These are phyloP conservation scores for Lagria hirta DNA, from an alignment of 2,888 invertebrate genomes.

Conservation along the genomic window DNA sequence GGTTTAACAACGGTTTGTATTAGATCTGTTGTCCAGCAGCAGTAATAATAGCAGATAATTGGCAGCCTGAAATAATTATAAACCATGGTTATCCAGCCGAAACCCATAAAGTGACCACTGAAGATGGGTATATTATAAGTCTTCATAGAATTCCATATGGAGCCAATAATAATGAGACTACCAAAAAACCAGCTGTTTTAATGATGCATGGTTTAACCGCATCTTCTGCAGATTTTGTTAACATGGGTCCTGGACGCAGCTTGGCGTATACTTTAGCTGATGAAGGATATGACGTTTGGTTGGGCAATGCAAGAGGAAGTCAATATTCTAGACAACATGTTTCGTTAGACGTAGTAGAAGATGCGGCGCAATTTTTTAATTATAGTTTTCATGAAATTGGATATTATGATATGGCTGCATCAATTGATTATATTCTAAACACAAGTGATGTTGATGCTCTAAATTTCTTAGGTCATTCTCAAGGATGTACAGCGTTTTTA, in stretches of 20 bases:
- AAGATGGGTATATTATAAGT: constrained; percentile 58
- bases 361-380: constrained; percentile 3
- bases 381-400: constrained; percentile 16
- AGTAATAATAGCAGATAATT: no score
- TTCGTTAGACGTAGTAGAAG: neutral
- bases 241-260: constrained; percentile 8
- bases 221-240: constrained; percentile 57
- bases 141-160: constrained; percentile 58
- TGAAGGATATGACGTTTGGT: constrained; percentile 43
- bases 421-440: constrained; percentile 1
- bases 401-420: constrained; percentile 2
- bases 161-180: neutral
- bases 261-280: constrained; percentile 41
- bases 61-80: constrained; percentile 50
- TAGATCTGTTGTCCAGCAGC: no score
- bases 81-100: constrained; percentile 50
- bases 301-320: constrained; percentile 41
- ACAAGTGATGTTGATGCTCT: constrained; percentile 11
- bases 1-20: no score
- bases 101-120: constrained; percentile 48
- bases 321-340: constrained; percentile 25
- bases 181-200: constrained; percentile 42
- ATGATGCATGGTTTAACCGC: constrained; percentile 58
- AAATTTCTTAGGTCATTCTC: constrained; percentile 39
- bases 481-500: constrained; percentile 70